A percentile compares a stretch with the other conserved stretches of the same genome.
Conservation (phyloP, 2,888 invertebrate genomes). For the Drosophila siamana region DNA sequence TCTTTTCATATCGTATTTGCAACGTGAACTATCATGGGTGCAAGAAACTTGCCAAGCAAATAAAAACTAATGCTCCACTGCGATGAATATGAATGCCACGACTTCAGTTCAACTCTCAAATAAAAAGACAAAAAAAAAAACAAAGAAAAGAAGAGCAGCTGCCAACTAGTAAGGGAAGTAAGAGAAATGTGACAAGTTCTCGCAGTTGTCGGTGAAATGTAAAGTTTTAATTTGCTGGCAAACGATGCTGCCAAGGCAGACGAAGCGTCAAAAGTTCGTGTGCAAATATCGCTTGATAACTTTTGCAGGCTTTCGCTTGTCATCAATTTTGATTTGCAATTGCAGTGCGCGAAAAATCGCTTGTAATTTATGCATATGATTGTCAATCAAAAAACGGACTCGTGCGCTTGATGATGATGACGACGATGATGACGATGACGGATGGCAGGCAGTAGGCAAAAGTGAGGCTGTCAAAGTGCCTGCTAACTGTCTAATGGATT, state of each 20-base stretch:
- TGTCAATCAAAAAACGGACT: no score
- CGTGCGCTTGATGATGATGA: background rate
- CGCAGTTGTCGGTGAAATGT: conserved; percentile 1
- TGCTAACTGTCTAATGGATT: no score
- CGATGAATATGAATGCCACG: conserved; percentile 68
- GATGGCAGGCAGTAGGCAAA: background rate
- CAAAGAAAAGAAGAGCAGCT: no score
- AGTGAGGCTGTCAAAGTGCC: no score
- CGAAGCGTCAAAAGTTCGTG: conserved; percentile 57
- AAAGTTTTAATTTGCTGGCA: conserved; percentile 38
- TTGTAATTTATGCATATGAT: conserved; percentile 68
- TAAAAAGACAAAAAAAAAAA: conserved; percentile 8
- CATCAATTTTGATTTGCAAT: conserved; percentile 33
- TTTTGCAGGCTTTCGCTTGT: no score
- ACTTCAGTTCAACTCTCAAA: conserved; percentile 13
- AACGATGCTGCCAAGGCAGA: no score
- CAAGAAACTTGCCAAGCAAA: conserved; percentile 56
- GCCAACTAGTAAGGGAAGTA: no score
- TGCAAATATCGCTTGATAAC: conserved; percentile 46
- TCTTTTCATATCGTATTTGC: conserved; percentile 26
- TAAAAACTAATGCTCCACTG: conserved; percentile 59
- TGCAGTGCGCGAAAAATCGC: conserved; percentile 38
- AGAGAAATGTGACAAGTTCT: conserved; percentile 69
- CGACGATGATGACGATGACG: no score
- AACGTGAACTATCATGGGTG: conserved; percentile 16